Percentiles rank a stretch among this genome's conserved stretches.
phyloP scores from a whole-genome alignment of 2,113 vertebrate genomes.

The Phrynosoma platyrhinos region DNA sequence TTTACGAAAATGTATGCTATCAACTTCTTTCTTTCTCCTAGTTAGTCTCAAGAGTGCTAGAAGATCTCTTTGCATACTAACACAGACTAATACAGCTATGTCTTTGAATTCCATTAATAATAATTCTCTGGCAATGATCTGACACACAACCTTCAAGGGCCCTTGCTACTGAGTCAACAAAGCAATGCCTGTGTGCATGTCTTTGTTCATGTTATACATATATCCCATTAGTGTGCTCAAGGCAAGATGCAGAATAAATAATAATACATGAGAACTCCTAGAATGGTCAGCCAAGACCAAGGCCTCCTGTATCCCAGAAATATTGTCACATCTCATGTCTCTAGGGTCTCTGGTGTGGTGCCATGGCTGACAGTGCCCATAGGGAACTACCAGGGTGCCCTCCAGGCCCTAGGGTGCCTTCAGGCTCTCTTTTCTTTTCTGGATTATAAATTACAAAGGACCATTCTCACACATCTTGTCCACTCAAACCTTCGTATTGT shows the following conservation, averaged over 20 bases:
- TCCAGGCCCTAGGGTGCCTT: no score
- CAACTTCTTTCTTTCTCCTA: no score
- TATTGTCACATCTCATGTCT: neutral
- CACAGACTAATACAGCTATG: no score
- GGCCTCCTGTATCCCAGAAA: neutral
- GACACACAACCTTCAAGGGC: neutral
- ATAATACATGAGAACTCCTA: neutral
- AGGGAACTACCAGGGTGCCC: neutral
- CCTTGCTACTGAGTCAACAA: neutral
- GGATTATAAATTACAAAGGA: neutral
- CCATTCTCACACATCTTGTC: no score
- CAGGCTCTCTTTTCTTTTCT: neutral
- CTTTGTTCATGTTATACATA: neutral
- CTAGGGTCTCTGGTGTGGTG: neutral
- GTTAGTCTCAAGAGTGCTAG: no score
- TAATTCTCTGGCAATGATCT: neutral
- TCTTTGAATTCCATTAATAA: no score
- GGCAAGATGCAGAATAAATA: neutral
- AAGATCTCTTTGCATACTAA: no score
- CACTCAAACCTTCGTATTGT: neutral
- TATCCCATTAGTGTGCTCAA: neutral
- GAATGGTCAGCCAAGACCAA: neutral
- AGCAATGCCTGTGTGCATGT: neutral
- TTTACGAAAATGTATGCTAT: no score
- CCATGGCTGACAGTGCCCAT: neutral